Evolutionary conservation across 1,140 invertebrate genomes (phyloP), one percentile per base, ranked within the genome.

Genomic region (Hirudo medicinalis): DNA sequence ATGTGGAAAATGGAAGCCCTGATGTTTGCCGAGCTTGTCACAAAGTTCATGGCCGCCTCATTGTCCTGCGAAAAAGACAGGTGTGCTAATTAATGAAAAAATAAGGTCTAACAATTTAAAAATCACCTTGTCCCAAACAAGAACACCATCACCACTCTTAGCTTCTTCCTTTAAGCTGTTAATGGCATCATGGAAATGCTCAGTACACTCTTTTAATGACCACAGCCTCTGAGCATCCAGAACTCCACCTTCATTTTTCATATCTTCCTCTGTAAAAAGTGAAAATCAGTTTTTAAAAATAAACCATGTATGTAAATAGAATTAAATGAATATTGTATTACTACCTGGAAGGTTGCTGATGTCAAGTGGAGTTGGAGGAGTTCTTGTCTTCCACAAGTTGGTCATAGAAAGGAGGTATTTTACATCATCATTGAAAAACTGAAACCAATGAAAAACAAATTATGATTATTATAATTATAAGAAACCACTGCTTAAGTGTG

Each of bases 341-440:
- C 9, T 36, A 36, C 75, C 72, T 68, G 78, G 77, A 32, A 83
- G 73, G 66, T 78, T 74, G 22, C 78, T 73, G 69, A 76, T 79
- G 72, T 87, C 83, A 19, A 97, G 80, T 4, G 94, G 91, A 15
- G 83, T 86, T 9, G 96, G 96, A 17, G 90, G 86, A 78, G 87
- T 86, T 73, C 89, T 87, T 79, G 91, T 90, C 76, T 88, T 85
- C 96, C 95, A 99, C 19, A 99, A 82, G 80, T 96, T 91, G 71
- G 89, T 88, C 94, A 99, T 97, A 36, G 87, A 89, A 27, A 97
- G 80, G 67, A 99, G 85, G 82, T 98, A 98, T 72, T 91, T 87
- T 43, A 99, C 97, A 80, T 99, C 97, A 80, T 97, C 91, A 75
- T 87, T 83, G 80, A 99, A 99, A 53, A 99, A 85, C 84, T 98